Base-by-base conservation (phyloP, 2,888 invertebrate genomes). In the Cetonia aurata region DNA sequence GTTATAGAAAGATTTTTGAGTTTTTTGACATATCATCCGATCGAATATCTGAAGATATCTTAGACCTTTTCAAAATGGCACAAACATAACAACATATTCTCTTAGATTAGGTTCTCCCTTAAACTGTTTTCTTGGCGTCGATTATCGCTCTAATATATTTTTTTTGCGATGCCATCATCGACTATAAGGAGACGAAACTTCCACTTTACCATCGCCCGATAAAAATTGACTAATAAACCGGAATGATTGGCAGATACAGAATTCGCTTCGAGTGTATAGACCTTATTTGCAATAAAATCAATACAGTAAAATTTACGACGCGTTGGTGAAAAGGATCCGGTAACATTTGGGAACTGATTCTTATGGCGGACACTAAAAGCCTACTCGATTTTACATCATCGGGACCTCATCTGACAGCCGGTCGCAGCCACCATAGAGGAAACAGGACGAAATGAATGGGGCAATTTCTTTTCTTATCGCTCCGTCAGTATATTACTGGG, bases 221-320 rank as follows among this genome's bases (percentile, higher is more conserved):
- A 59, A 59, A 73, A 71, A 73, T 67, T 67, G 74, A 67, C 72
- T 66, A 75, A 72, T 77, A 79, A 80, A 80, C 73, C 50, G 74
- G 76, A 77, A 74, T 77, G 77, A 78, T 79, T 76, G 75, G 72
- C 74, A 75, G 78, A 78, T 77, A 73, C 74, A 77, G 75, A 79
- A 77, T 15, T 41, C 79, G 74, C 71, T 79, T 76, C 71, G 75
- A 77, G 77, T 76, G 77, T 79, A 77, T 78, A 37, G 37, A 77
- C 77, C 80, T 80, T 81, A 80, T 82, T 82, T 81, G 80, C 80
- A 80, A 80, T 82, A 80, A 82, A 82, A 80, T 82, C 81, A 79
- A 81, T 80, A 81, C 79, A 79, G 80, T 81, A 80, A 82, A 83
- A 79, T 82, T 82, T 82, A 82, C 81, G 80, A 79, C 76, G 79